phyloP scores from a whole-genome alignment of 2,797 vertebrate species.

The Leptatherina wallacei region DNA sequence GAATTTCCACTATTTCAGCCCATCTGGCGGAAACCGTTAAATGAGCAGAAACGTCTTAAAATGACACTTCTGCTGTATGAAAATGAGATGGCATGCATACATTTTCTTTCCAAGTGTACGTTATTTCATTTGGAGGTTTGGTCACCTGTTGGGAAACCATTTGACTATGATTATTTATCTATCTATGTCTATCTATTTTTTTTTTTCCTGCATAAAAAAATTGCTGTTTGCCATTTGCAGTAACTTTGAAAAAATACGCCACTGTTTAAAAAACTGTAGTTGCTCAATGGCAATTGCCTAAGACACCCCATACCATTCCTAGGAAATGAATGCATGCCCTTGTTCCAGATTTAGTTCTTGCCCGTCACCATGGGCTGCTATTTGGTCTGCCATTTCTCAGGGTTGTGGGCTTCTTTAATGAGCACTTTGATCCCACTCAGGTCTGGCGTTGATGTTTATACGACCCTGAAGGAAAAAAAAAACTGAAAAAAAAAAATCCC shows the following conservation, averaged over 20 bases:
- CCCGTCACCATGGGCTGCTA: slow-evolving; percentile 76
- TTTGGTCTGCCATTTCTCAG: slow-evolving; percentile 81
- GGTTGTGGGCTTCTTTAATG: slow-evolving; percentile 83
- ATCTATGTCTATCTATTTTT: slow-evolving; percentile 28
- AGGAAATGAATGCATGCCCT: slow-evolving; percentile 81
- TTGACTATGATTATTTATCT: neutral
- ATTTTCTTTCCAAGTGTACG: slow-evolving; percentile 60
- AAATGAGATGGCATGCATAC: slow-evolving; percentile 56
- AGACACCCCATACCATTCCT: slow-evolving; percentile 82
- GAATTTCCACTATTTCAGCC: slow-evolving; percentile 57
- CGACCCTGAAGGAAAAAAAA: slow-evolving; percentile 66
- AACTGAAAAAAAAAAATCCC: slow-evolving; percentile 32
- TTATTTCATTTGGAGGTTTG: slow-evolving; percentile 53
- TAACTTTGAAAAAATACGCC: slow-evolving; percentile 53
- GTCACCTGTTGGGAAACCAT: slow-evolving; percentile 21
- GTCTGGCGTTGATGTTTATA: slow-evolving; percentile 81
- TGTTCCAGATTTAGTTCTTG: slow-evolving; percentile 84
- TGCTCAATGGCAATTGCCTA: slow-evolving; percentile 81
- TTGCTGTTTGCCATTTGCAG: slow-evolving; percentile 30
- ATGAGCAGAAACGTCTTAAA: slow-evolving; percentile 67
- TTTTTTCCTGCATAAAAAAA: slow-evolving; percentile 4
- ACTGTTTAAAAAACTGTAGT: slow-evolving; percentile 68
- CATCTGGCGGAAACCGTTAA: slow-evolving; percentile 73
- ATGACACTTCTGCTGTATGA: slow-evolving; percentile 70
- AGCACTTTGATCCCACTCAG: slow-evolving; percentile 85